Evolutionary conservation across 2,113 vertebrate species (phyloP), one percentile per base, ranked within the genome.

Genomic region (Neomonachus schauinslandi): DNA sequence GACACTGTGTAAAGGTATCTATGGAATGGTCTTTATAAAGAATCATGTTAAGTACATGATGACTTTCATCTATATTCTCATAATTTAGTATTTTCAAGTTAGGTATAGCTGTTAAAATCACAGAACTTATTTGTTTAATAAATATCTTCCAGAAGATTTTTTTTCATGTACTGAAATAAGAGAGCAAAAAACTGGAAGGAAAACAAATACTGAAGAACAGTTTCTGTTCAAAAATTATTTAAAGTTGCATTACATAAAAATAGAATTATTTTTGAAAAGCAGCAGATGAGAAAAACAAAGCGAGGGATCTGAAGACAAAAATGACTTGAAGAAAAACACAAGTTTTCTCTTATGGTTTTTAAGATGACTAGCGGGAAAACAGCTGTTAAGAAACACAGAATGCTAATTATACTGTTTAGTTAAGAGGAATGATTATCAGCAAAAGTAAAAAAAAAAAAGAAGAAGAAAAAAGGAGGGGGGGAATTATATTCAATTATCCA

Each of bases 351-450:
- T 85, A 14, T 1, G 19, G 18, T 88, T 93, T 89, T 97, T 83
- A 96, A 94, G 72, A 96, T 72, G 81, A 88, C 39, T 96, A 61
- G 49, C 96, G 46, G 74, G 82, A 97, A 97, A 97, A 90, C 72
- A 97, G 81, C 91, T 98, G 82, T 90, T 98, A 95, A 69, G 89
- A 95, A 96, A 91, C 57, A 80, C 71, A 94, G 46, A 53, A 89
- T 65, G 28, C 16, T 97, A 95, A 95, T 97, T 96, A 97, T 51
- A 91, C 65, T 94, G 71, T 95, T 97, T 97, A 83, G 49, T 79
- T 96, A 93, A 93, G 63, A 97, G 49, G 49, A 97, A 93, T 89
- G 82, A 95, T 84, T 96, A 97, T 76, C 84, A n/a, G 36, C 67
- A 86, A 81, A 81, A 95, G 59, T 86, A 36, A 55, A 72, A 71